Conservation (phyloP, 2,797 vertebrate species). For the Scolopax bukidnonensis region DNA sequence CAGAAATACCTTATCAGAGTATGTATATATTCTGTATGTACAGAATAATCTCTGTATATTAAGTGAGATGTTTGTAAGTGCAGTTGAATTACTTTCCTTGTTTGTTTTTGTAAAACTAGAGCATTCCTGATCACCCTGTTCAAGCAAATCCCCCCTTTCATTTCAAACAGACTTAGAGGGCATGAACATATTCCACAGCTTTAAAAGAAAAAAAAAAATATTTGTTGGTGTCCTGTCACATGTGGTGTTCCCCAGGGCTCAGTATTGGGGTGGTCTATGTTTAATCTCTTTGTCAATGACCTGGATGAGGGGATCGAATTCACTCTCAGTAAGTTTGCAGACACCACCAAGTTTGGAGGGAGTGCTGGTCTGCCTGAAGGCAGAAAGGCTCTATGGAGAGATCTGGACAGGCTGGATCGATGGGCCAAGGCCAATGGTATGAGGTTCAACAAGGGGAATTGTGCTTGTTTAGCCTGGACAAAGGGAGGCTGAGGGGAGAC, state of each 20-base stretch:
- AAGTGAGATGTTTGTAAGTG: neutral
- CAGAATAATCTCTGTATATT: neutral
- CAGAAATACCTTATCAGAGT: neutral
- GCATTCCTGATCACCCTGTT: neutral
- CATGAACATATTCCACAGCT: neutral
- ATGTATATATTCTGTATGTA: neutral
- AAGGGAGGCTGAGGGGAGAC: neutral
- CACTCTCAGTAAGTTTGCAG: neutral
- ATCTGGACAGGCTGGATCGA: neutral
- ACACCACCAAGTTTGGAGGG: neutral
- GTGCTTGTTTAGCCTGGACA: neutral
- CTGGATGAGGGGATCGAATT: neutral
- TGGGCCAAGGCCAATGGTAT: neutral
- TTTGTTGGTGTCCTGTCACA: neutral
- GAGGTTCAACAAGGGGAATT: neutral
- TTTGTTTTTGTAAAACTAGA: neutral
- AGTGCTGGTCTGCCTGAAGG: neutral
- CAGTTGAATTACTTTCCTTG: neutral
- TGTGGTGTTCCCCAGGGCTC: neutral
- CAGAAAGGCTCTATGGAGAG: neutral
- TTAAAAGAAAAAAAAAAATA: neutral
- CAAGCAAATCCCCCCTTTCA: neutral
- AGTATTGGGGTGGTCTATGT: neutral
- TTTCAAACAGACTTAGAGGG: neutral
- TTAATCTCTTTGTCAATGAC: neutral